Base-by-base conservation (phyloP, 2,797 vertebrate genomes). In the Lates japonicus region DNA sequence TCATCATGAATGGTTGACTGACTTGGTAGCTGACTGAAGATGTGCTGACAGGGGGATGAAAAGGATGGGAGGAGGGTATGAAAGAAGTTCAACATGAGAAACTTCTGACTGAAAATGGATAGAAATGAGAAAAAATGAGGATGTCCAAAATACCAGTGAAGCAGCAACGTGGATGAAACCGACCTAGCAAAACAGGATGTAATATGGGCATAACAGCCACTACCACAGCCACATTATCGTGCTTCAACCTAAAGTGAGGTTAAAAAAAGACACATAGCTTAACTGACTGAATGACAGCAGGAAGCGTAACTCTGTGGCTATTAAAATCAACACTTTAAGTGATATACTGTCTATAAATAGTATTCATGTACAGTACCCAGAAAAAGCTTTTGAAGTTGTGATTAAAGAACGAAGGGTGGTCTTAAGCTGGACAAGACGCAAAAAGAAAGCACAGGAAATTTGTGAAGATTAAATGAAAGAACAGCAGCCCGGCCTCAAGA, bases 1-100 rank as follows among this genome's bases (percentile, higher is more conserved):
- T 84, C 79, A 84, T 78, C 48, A 19, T 64, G 52, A 76, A 72
- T 44, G 80, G 71, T 19, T 81, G 79, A 68, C 39, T 82, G 80
- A 72, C 69, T 68, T 52, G 22, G n/a, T 59, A 54, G 62, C 31
- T 52, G 60, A 60, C 31, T 73, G 25, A 78, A 78, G 51, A 84
- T 60, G 61, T 78, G 74, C 52, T 78, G 74, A 83, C 64, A 77
- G 44, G 37, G 42, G 59, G 37, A 59, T 70, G 57, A 75, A 78
- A 71, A 49, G 55, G 11, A 73, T 25, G 39, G 8, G 6, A 64
- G 39, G 52, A 58, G 44, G 51, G 57, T 60, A 51, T 60, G 29
- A 82, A 33, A 83, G 33, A 78, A 48, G 49, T 73, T 55, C 48
- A 65, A 46, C 67, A 77, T 67, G 12, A 63, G 41, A 78, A 66